phyloP scores from a whole-genome alignment of 2,797 vertebrate species.

The Etheostoma nigrum region DNA sequence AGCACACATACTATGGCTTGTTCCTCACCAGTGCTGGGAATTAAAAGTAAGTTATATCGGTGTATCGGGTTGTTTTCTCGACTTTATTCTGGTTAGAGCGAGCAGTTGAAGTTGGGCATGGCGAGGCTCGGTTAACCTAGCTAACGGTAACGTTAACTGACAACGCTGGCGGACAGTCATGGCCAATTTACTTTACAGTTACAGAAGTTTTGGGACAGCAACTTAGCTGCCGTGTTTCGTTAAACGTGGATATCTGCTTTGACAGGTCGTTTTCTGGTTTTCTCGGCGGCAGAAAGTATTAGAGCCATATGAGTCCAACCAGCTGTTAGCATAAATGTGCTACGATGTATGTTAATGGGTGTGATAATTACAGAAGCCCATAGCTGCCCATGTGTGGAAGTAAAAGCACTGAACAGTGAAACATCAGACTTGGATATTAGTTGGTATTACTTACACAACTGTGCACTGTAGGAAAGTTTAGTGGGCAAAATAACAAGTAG shows the following conservation, averaged over 20 bases:
- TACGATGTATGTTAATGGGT: background rate
- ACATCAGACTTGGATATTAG: background rate
- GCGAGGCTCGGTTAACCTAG: conserved; percentile 43
- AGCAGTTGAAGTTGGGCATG: conserved; percentile 30
- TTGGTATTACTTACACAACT: background rate
- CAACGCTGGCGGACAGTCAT: background rate
- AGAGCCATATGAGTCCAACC: conserved; percentile 13
- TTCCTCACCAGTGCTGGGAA: conserved; percentile 35
- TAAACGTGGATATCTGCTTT: background rate
- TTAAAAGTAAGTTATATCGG: conserved; percentile 72
- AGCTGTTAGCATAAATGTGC: conserved; percentile 51
- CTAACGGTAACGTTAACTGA: conserved; percentile 32
- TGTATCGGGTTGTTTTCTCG: conserved; percentile 3
- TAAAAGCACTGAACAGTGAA: background rate
- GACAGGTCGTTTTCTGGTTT: background rate
- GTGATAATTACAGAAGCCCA: background rate
- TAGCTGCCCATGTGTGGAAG: background rate
- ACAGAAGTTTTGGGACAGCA: no score
- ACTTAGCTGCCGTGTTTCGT: background rate
- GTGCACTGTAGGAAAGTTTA: background rate
- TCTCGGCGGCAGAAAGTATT: background rate
- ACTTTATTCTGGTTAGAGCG: background rate
- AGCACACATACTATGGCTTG: conserved; percentile 52
- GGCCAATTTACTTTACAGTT: background rate
- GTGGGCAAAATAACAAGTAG: background rate